Percentiles rank a stretch among this genome's conserved stretches.
Conservation (phyloP, 1,140 invertebrate species). For the Caenorhabditis elegans region WBcel235 BX284606.5:2216501-2217000, state of each 20-base stretch:
- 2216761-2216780: neutral
- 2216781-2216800: neutral
- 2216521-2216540: neutral
- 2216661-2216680: neutral
- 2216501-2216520: no score
- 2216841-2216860: constrained; percentile 15
- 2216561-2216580: neutral
- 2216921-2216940: constrained; percentile 24
- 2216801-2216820: constrained; percentile 20
- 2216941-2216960: constrained; percentile 26
- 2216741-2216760: neutral
- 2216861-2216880: neutral
- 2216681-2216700: constrained; percentile 4
- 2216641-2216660: neutral
- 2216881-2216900: constrained; percentile 9
- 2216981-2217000: neutral
- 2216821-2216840: neutral
- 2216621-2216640: neutral
- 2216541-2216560: constrained; percentile 4
- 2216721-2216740: constrained; percentile 7
- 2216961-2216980: constrained; percentile 11
- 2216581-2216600: neutral
- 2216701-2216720: constrained; percentile 20
- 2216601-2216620: neutral
- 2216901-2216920: constrained; percentile 30